Conservation (phyloP, 1,140 invertebrate species). For the Philaenus spumarius region DNA sequence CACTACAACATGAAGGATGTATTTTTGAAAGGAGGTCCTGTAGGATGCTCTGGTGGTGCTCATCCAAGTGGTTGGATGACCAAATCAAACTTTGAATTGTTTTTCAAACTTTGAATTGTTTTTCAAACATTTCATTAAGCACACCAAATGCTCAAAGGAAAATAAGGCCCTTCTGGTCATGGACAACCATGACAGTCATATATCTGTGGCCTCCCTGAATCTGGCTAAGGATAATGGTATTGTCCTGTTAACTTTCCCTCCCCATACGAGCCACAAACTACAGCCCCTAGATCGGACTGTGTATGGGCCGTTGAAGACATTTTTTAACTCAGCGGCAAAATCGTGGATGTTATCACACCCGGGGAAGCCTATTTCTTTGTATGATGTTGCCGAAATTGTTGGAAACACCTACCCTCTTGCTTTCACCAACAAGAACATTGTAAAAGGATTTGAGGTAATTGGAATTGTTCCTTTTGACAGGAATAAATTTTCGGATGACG, state of each 20-base stretch:
- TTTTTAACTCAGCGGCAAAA: neutral
- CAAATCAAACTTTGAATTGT: slow-evolving; percentile 32
- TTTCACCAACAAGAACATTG: slow-evolving; percentile 17
- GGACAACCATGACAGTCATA: too few relatives aligned
- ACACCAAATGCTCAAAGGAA: too few relatives aligned
- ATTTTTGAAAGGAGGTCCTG: slow-evolving; percentile 41
- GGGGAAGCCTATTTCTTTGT: slow-evolving; percentile 15
- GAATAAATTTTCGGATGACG: slow-evolving; percentile 21
- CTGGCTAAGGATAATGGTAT: slow-evolving; percentile 12
- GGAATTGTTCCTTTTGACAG: slow-evolving; percentile 14
- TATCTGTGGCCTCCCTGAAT: too few relatives aligned
- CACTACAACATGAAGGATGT: slow-evolving; percentile 38
- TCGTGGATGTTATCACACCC: slow-evolving; percentile 19
- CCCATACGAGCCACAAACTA: slow-evolving; percentile 21
- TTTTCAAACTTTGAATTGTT: slow-evolving; percentile 6
- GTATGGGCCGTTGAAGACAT: slow-evolving; percentile 26
- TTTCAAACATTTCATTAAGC: too few relatives aligned
- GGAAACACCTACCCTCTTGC: slow-evolving; percentile 9
- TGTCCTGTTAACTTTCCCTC: slow-evolving; percentile 7
- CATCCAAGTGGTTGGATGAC: slow-evolving; percentile 41
- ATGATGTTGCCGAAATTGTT: slow-evolving; percentile 19
- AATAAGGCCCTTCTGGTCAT: slow-evolving; percentile 27
- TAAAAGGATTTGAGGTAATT: slow-evolving; percentile 17
- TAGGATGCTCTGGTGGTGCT: slow-evolving; percentile 32
- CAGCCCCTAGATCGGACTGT: slow-evolving; percentile 25